Evolutionary conservation across 2,797 vertebrate genomes (phyloP).

Genomic region (Xenops minutus): DNA sequence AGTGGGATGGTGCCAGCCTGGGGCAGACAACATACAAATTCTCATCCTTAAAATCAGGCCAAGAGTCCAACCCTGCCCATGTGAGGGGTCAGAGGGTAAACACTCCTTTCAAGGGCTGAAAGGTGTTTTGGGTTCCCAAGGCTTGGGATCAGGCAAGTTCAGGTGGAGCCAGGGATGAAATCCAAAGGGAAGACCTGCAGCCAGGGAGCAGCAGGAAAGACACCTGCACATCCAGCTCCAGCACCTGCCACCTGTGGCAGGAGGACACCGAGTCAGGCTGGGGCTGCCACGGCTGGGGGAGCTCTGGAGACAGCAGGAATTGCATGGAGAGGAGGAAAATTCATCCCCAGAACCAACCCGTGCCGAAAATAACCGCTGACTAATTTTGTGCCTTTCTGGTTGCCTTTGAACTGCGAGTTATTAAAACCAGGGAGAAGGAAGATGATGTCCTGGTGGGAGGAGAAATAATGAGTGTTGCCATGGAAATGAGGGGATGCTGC

Average conservation of each 20-base stretch:
- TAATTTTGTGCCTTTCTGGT: not conserved
- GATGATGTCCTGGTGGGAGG: constrained; percentile 5
- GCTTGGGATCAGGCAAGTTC: not conserved
- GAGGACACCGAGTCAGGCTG: not conserved
- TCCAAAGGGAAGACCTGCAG: not conserved
- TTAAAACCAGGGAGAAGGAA: not conserved
- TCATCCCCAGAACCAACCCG: not conserved
- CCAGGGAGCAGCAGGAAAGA: not conserved
- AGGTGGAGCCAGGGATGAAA: not conserved
- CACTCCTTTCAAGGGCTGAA: not conserved
- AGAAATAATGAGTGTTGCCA: not conserved
- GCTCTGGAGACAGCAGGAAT: not conserved
- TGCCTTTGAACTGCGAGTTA: not conserved
- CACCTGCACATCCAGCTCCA: fast-evolving
- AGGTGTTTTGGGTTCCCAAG: not conserved
- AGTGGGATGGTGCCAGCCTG: fast-evolving
- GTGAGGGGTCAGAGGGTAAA: not conserved
- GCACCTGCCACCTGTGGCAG: not conserved
- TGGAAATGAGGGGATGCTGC: constrained; percentile 1
- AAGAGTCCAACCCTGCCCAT: not conserved
- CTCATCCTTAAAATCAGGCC: not conserved
- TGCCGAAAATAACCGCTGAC: not conserved
- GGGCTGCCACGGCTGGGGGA: not conserved
- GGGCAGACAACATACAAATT: not conserved
- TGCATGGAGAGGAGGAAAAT: not conserved